A percentile compares a stretch with the other conserved stretches of the same genome.
Conservation (phyloP, 2,888 invertebrate species). For the Epinotia nisella region DNA sequence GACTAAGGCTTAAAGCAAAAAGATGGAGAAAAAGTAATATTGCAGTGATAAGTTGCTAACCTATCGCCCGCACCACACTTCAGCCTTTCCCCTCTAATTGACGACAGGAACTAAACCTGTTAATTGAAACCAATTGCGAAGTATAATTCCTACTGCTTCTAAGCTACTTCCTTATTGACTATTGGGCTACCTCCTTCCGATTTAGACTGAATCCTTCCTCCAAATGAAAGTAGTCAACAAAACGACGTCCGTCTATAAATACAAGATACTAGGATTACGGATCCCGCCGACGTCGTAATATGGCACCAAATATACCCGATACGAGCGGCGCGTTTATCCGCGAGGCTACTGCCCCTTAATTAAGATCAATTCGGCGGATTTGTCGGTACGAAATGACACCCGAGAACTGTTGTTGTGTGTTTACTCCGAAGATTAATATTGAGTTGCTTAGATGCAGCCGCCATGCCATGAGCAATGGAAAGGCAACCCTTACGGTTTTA, state of each 20-base stretch:
- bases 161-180: slow-evolving; percentile 3
- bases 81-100: neutral
- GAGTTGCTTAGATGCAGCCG: slow-evolving; percentile 18
- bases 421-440: slow-evolving; percentile 37
- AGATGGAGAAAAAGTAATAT: too few species aligned
- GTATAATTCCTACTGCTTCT: neutral
- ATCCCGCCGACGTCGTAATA: slow-evolving; percentile 1
- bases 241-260: slow-evolving; percentile 13
- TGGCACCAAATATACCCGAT: slow-evolving; percentile 9
- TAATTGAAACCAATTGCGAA: neutral
- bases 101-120: neutral
- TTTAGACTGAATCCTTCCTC: slow-evolving; percentile 1
- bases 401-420: slow-evolving; percentile 36
- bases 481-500: slow-evolving; percentile 24
- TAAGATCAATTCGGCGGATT: slow-evolving; percentile 38
- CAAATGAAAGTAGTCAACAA: slow-evolving; percentile 10
- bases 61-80: too few species aligned
- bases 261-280: slow-evolving; percentile 21
- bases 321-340: neutral
- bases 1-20: too few species aligned
- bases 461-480: neutral
- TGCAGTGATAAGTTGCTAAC: too few species aligned
- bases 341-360: slow-evolving; percentile 28
- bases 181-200: neutral
- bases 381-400: slow-evolving; percentile 34